These are phyloP conservation scores for Lacerta bilineata DNA, from an alignment of 2,797 vertebrate genomes.

Conservation along the genomic window DNA sequence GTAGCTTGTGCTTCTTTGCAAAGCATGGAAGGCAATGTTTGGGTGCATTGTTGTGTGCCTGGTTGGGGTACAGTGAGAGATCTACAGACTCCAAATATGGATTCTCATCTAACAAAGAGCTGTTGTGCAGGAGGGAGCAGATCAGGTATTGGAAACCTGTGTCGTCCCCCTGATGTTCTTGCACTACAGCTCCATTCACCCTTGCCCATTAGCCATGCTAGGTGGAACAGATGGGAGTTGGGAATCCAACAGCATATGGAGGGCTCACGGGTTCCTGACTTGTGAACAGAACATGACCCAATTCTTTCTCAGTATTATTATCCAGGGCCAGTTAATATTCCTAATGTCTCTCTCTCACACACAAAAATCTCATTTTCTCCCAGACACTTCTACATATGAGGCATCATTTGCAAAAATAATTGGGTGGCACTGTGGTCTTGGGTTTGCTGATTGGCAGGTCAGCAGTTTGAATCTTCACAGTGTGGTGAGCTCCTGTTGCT, in stretches of 20 bases:
- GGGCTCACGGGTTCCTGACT: too few relatives aligned
- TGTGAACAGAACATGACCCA: not conserved
- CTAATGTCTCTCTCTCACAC: not conserved
- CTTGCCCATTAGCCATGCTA: too few relatives aligned
- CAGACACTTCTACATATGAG: not conserved
- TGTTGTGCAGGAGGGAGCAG: not conserved
- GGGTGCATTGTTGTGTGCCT: not conserved
- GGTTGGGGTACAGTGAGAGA: not conserved
- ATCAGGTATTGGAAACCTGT: too few relatives aligned
- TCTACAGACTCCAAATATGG: not conserved
- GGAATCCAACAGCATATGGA: too few relatives aligned
- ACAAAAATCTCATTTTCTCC: not conserved
- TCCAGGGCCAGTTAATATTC: not conserved
- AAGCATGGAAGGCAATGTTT: not conserved
- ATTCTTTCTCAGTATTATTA: not conserved
- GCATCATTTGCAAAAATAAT: not conserved
- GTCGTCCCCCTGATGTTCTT: too few relatives aligned
- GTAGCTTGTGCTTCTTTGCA: not conserved
- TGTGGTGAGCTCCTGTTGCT: too few relatives aligned
- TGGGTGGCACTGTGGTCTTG: too few relatives aligned
- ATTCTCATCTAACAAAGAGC: not conserved
- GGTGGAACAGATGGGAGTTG: too few relatives aligned
- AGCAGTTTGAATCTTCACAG: too few relatives aligned
- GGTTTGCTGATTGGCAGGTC: too few relatives aligned
- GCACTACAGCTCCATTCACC: too few relatives aligned